Conservation (phyloP, 2,888 invertebrate genomes). For the Miltochrista miniata region DNA sequence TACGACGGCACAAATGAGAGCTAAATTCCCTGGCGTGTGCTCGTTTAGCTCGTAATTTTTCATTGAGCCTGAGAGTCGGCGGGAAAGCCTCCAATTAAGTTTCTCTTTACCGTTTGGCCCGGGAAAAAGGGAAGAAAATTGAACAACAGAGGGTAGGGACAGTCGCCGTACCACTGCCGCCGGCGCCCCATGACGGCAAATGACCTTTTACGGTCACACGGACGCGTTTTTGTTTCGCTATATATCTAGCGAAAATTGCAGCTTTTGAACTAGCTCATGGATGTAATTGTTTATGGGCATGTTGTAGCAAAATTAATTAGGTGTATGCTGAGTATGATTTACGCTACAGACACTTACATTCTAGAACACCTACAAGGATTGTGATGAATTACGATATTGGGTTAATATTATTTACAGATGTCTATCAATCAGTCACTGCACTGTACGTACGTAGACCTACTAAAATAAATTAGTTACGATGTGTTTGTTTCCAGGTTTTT, state of each 20-base stretch:
- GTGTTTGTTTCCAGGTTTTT: no score
- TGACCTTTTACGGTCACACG: constrained; percentile 47
- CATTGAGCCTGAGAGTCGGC: constrained; percentile 80
- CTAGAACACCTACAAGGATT: no score
- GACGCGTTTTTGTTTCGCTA: constrained; percentile 41
- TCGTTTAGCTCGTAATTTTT: constrained; percentile 83
- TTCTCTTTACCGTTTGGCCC: constrained; percentile 79
- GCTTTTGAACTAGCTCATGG: constrained; percentile 33
- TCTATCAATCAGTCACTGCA: no score
- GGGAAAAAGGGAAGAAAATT: constrained; percentile 76
- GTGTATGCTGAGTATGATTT: no score
- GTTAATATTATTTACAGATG: no score
- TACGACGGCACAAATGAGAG: constrained; percentile 64
- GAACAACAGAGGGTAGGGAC: constrained; percentile 73
- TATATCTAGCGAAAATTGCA: constrained; percentile 41
- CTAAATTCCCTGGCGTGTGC: constrained; percentile 78
- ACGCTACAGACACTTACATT: no score
- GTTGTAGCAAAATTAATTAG: no score
- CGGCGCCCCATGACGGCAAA: constrained; percentile 61
- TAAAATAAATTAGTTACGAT: no score
- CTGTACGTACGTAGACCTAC: no score
- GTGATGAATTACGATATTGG: no score
- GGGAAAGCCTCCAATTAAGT: constrained; percentile 82
- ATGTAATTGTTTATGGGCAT: no score
- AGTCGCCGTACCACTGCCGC: constrained; percentile 48